Evolutionary conservation across 2,113 vertebrate species (phyloP), one percentile per base, ranked within the genome.

Genomic region (Scopus umbretta): DNA sequence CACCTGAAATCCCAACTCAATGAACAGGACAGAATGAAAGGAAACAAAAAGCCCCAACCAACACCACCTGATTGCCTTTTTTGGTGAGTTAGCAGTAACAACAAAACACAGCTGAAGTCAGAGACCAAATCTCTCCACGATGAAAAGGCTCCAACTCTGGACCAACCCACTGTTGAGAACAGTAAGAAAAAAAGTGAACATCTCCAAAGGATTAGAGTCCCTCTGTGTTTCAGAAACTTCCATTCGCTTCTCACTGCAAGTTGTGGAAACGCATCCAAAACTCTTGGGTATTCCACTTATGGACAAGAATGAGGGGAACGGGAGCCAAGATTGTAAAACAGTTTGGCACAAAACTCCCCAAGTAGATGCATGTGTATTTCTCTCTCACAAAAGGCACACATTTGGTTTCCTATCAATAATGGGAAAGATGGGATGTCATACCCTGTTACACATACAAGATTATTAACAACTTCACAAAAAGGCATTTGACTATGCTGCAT

Each of bases 271-370:
- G 5, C 86, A 92, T 96, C 79, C 82, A 53, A 70, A 92, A 91
- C 74, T 92, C 75, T 84, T 91, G 86, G 63, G 90, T 90, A 93
- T 80, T 94, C 92, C 94, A 90, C 1, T 0, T 80, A 86, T 1
- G 11, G 92, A 80, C 76, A 92, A 89, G 68, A 90, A 93, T 7
- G 59, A 97, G 81, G 71, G 97, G 91, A 95, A 92, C 76, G 81
- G 94, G 93, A 97, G 96, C 94, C 84, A 88, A 66, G 73, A 55
- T 49, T 80, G 72, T 86, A 95, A 75, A 96, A 86, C 47, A 94
- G 91, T 97, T 97, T 97, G 97, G 97, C 97, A 97, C 96, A 68
- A 36, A 95, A 96, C 78, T 96, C 96, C 90, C 61, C 96, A 92
- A 87, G 88, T 50, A 86, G 88, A 94, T 80, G 75, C 87, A 88